A percentile compares a stretch with the other conserved stretches of the same genome.
Evolutionary conservation across 1,140 invertebrate species (phyloP).

Genomic region (Caenorhabditis inopinata): DNA sequence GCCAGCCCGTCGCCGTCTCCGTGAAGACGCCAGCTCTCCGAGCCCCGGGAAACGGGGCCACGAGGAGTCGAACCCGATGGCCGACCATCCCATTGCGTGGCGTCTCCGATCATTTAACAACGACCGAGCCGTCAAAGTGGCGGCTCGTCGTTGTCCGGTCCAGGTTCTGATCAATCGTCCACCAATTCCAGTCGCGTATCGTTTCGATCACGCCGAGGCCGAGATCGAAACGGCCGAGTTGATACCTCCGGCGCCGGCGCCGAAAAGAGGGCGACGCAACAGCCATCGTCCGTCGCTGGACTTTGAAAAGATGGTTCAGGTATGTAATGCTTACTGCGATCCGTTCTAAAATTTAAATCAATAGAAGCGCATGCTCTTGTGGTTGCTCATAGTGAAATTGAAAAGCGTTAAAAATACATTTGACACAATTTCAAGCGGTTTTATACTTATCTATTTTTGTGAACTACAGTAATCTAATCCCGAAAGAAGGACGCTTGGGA

Average conservation of each 20-base stretch:
- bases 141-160: conserved; percentile 25
- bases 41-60: not conserved
- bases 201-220: not conserved
- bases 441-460: too few relatives aligned
- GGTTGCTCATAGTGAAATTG: too few relatives aligned
- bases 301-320: conserved; percentile 27
- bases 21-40: not conserved
- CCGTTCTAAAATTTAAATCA: too few relatives aligned
- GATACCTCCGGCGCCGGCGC: not conserved
- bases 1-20: not conserved
- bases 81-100: conserved; percentile 22
- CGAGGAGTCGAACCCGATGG: not conserved
- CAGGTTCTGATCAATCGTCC: conserved; percentile 22
- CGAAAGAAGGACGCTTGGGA: too few relatives aligned
- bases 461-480: too few relatives aligned
- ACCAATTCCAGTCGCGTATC: not conserved
- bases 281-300: conserved; percentile 12
- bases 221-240: not conserved
- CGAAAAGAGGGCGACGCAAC: conserved; percentile 7
- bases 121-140: conserved; percentile 2
- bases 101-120: conserved; percentile 28
- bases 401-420: too few relatives aligned
- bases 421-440: too few relatives aligned
- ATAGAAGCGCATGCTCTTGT: too few relatives aligned
- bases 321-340: not conserved